Conservation (phyloP, 2,888 invertebrate species). For the Glyphotaelius pellucidus region DNA sequence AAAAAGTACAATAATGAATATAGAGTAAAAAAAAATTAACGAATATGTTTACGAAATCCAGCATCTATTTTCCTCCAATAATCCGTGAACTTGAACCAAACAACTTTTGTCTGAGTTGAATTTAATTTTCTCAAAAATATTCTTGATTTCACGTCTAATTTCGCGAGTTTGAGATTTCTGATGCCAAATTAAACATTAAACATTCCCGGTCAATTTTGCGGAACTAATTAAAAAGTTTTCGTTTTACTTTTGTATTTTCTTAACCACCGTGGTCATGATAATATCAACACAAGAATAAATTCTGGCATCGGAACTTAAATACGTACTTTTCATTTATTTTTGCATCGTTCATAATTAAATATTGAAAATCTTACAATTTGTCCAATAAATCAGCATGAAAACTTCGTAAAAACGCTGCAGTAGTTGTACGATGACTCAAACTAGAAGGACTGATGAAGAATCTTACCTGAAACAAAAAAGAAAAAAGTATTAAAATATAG, state of each 20-base stretch:
- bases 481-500: too few relatives aligned
- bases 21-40: too few relatives aligned
- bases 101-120: not conserved
- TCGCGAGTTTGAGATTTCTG: not conserved
- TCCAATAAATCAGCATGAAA: too few relatives aligned
- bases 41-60: not conserved
- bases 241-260: not conserved
- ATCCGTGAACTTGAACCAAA: not conserved
- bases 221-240: not conserved
- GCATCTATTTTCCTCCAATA: not conserved
- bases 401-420: too few relatives aligned
- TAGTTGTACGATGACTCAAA: too few relatives aligned
- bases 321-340: not conserved
- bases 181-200: not conserved
- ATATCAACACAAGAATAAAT: not conserved
- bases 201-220: not conserved
- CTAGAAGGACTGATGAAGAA: too few relatives aligned
- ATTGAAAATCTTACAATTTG: too few relatives aligned
- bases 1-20: too few relatives aligned
- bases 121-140: not conserved
- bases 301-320: not conserved
- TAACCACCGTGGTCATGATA: not conserved
- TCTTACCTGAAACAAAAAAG: too few relatives aligned
- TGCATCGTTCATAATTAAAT: too few relatives aligned
- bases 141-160: not conserved